These are phyloP conservation scores for Scrobipalpa atriplicella DNA, from an alignment of 2,888 invertebrate species.

Conservation along the genomic window DNA sequence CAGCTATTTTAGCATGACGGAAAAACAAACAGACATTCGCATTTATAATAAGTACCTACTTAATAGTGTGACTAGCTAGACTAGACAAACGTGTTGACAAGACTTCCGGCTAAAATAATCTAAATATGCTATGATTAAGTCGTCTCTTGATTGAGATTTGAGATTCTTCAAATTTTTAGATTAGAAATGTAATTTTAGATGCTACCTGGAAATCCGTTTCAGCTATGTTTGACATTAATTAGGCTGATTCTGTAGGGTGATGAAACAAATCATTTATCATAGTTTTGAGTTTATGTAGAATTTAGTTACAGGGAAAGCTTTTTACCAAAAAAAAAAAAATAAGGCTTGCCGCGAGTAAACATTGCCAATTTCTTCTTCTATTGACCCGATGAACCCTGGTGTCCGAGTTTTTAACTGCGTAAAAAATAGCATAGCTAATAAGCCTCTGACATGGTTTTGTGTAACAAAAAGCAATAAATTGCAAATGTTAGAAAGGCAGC, in stretches of 20 bases:
- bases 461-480: no score
- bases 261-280: slow-evolving; percentile 19
- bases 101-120: slow-evolving; percentile 68
- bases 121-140: slow-evolving; percentile 54
- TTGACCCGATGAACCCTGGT: no score
- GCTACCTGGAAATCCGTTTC: slow-evolving; percentile 16
- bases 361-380: no score
- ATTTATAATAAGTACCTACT: no score
- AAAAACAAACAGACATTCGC: no score
- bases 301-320: not conserved
- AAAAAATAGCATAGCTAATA: no score
- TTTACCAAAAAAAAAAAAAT: not conserved
- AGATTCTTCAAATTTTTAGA: slow-evolving; percentile 32
- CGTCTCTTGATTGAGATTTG: slow-evolving; percentile 54
- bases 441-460: no score
- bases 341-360: no score
- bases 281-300: not conserved
- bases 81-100: slow-evolving; percentile 71
- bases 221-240: slow-evolving; percentile 14
- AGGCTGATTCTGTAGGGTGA: not conserved
- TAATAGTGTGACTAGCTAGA: slow-evolving; percentile 49
- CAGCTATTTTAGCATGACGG: not conserved
- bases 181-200: slow-evolving; percentile 4
- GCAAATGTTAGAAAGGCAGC: no score
- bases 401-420: no score